Evolutionary conservation across 2,888 invertebrate genomes (phyloP), one percentile per base, ranked within the genome.

Genomic region (Eupithecia subumbrata): DNA sequence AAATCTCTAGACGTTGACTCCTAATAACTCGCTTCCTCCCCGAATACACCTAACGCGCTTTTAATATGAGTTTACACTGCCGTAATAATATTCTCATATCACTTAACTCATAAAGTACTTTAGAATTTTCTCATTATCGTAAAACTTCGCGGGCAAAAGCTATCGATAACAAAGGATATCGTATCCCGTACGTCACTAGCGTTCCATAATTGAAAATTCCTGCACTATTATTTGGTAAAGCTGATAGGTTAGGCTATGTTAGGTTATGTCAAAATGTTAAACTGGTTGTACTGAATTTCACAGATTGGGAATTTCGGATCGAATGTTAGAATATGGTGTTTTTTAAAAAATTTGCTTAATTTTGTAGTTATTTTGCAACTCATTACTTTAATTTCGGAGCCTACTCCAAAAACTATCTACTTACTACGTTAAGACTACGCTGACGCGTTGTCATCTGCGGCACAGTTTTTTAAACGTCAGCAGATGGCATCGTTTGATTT

Each of bases 201-300:
- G 66, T 3, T 71, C 60, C 69, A 48, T 79, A 78, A 79, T 79
- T 79, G 78, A 76, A 79, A 79, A 78, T 79, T 74, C 79, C 76
- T 64, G 67, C 68, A 22, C 69, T 76, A 76, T 60, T 69, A 75
- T 69, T 69, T 64, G 63, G 34, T 34, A 25, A 69, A 69, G 40
- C 67, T 22, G 14, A 67, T 66, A 63, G 16, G n/a, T 52, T 48
- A 48, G 48, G n/a, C 48, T 30, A 30, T 30, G 30, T 30, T 30
- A 30, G 30, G 76, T 63, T 73, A 77, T 70, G 72, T 74, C 63
- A 70, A 72, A 70, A 74, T 74, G 72, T 74, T 74, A 74, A 69
- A 40, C 69, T 48, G 30, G 30, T 72, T n/a, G 64, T 52, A 64
- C n/a, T 67, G 70, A 11, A 48, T 67, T 76, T 76, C 64, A 30